Percentiles rank a stretch among this genome's conserved stretches.
phyloP scores from a whole-genome alignment of 2,797 vertebrate species.

The Iguana delicatissima region DNA sequence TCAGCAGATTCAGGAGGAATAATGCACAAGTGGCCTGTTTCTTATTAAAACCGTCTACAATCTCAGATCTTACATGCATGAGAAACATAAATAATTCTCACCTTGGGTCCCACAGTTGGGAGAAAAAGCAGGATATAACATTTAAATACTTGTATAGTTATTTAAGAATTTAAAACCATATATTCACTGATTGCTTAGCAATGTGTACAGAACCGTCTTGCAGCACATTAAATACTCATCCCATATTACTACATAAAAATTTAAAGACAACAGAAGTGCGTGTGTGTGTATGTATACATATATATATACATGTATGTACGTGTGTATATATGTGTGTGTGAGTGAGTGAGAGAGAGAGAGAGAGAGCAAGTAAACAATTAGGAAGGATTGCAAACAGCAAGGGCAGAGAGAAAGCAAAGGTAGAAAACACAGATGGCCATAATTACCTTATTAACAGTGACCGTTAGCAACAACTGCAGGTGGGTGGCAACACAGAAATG shows the following conservation, averaged over 20 bases:
- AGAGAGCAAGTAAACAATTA: too few relatives aligned
- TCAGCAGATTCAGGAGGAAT: conserved; percentile 10
- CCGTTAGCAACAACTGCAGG: not conserved
- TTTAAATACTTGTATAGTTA: too few relatives aligned
- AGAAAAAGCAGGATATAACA: too few relatives aligned
- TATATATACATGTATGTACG: too few relatives aligned
- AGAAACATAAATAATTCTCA: not conserved
- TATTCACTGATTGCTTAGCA: not conserved
- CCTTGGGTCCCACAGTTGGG: too few relatives aligned
- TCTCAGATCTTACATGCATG: not conserved
- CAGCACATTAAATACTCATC: not conserved
- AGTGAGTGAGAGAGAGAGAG: too few relatives aligned
- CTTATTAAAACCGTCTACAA: not conserved
- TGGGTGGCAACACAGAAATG: not conserved
- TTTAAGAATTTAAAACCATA: not conserved
- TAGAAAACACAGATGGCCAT: not conserved
- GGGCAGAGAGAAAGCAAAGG: too few relatives aligned
- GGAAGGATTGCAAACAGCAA: too few relatives aligned
- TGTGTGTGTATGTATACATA: too few relatives aligned
- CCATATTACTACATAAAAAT: not conserved
- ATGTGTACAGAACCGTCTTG: not conserved
- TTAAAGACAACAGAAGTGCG: not conserved
- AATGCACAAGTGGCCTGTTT: not conserved
- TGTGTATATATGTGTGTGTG: too few relatives aligned
- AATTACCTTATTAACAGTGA: not conserved